Conservation (phyloP, 2,113 vertebrate species). For the Shinisaurus crocodilurus region DNA sequence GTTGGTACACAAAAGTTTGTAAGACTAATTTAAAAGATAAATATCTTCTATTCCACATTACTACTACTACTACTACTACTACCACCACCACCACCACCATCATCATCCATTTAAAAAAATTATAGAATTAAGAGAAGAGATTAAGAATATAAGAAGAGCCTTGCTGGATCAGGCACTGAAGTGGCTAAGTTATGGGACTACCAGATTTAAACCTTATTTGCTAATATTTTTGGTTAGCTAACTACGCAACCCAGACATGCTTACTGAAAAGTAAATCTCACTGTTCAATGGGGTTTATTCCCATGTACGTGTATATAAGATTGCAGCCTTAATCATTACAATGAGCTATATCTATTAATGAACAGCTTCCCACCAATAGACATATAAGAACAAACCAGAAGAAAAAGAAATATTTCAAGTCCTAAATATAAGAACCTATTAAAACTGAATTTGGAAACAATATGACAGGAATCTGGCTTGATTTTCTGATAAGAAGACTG, state of each 20-base stretch:
- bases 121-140: background rate
- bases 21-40: background rate
- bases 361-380: conserved; percentile 48
- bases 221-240: background rate
- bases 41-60: background rate
- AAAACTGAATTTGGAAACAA: conserved; percentile 62
- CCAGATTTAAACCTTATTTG: conserved; percentile 3
- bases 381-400: conserved; percentile 54
- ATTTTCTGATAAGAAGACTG: conserved; percentile 55
- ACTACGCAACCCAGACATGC: background rate
- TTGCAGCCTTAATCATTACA: background rate
- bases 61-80: background rate
- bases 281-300: background rate
- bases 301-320: background rate
- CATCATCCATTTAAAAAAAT: background rate
- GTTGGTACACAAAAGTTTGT: background rate
- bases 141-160: too few relatives aligned
- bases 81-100: too few relatives aligned
- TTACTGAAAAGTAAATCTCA: background rate
- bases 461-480: conserved; percentile 57
- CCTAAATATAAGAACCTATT: conserved; percentile 36
- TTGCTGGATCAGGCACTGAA: background rate
- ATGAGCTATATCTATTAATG: conserved; percentile 35
- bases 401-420: conserved; percentile 49
- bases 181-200: conserved; percentile 11